Conservation (phyloP, 2,888 invertebrate genomes). For the Cyclophora albipunctata region DNA sequence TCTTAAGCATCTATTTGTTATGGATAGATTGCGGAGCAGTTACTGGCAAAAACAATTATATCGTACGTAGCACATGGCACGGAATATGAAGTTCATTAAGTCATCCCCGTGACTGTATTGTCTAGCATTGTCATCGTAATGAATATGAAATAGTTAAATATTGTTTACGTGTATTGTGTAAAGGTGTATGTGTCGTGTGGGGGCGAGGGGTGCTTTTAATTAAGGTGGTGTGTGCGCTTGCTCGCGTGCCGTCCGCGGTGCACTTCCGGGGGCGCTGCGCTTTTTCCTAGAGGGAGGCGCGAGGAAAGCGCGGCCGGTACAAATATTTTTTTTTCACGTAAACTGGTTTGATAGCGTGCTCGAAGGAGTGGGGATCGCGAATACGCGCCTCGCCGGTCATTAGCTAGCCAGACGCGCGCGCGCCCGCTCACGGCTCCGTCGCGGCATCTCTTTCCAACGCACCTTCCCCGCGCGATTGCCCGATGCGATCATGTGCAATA, state of each 20-base stretch:
- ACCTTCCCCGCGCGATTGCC: constrained; percentile 23
- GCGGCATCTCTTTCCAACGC: constrained; percentile 17
- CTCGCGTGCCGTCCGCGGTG: constrained; percentile 65
- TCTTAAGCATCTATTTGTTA: too few species aligned
- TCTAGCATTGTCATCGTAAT: constrained; percentile 17
- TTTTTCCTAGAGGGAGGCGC: constrained; percentile 60
- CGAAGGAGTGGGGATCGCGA: constrained; percentile 69
- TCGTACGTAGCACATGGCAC: too few species aligned
- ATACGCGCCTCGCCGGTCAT: constrained; percentile 69
- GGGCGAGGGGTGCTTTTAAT: constrained; percentile 67
- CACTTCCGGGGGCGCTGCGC: constrained; percentile 70
- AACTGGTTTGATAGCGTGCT: constrained; percentile 73
- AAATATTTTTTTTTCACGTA: constrained; percentile 69
- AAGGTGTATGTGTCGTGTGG: constrained; percentile 8
- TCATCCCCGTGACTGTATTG: background rate
- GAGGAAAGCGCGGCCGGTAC: constrained; percentile 70
- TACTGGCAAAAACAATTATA: too few species aligned
- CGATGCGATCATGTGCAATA: constrained; percentile 35
- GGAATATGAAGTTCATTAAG: constrained; percentile 10
- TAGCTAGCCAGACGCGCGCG: constrained; percentile 64
- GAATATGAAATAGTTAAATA: constrained; percentile 12
- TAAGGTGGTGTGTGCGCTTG: constrained; percentile 68
- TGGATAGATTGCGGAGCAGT: too few species aligned
- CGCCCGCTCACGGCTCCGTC: constrained; percentile 56
- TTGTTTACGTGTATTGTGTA: constrained; percentile 2